phyloP scores from a whole-genome alignment of 1,140 invertebrate species.

The Radopholus similis region DNA sequence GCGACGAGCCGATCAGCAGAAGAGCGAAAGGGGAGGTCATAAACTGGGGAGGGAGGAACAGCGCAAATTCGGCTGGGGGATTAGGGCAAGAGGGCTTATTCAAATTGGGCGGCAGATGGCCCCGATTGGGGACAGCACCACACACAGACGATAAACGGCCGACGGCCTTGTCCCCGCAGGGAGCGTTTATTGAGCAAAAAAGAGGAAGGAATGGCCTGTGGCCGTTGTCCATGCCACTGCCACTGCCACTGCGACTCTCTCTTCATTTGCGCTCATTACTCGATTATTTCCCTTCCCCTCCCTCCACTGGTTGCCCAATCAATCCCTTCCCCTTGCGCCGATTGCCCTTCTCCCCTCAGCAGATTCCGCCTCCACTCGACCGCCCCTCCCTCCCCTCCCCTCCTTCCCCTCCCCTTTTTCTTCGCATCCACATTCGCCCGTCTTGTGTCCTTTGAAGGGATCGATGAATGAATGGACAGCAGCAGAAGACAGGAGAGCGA shows the following conservation, averaged over 20 bases:
- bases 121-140: background rate
- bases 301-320: no score
- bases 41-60: background rate
- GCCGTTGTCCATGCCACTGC: background rate
- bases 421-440: no score
- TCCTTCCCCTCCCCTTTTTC: no score
- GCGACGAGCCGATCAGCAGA: background rate
- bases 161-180: background rate
- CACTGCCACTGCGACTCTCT: background rate
- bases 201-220: no score
- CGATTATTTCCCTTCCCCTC: background rate
- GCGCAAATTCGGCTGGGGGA: conserved; percentile 1
- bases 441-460: no score
- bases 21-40: background rate
- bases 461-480: no score
- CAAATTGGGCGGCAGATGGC: conserved; percentile 5
- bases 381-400: no score
- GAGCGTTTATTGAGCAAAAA: no score
- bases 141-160: conserved; percentile 1
- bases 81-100: background rate
- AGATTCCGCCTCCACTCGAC: no score
- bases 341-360: no score
- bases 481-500: no score
- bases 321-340: no score
- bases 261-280: background rate